Conservation (phyloP, 1,140 invertebrate genomes). For the Anoplolepis gracilipes region DNA sequence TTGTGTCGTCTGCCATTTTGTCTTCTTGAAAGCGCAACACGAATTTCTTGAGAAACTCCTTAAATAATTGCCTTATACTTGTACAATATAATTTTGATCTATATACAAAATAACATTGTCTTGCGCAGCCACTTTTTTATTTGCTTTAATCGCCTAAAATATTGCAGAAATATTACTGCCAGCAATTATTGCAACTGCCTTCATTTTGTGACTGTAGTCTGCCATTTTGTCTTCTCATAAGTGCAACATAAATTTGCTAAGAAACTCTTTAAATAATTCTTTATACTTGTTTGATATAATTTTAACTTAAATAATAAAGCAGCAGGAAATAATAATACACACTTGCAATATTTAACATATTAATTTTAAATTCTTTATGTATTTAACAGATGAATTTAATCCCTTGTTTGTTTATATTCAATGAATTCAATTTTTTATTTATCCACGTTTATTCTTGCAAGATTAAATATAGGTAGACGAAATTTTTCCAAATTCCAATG, state of each 20-base stretch:
- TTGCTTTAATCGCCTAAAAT: conserved; percentile 18
- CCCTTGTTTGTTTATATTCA: background rate
- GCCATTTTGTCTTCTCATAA: conserved; percentile 73
- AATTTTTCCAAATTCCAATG: background rate
- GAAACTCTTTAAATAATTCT: background rate
- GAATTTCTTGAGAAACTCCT: background rate
- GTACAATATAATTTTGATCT: background rate
- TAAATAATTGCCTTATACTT: background rate
- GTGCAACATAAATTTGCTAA: conserved; percentile 1
- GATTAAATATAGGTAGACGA: background rate
- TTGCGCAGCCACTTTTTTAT: background rate
- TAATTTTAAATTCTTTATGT: background rate
- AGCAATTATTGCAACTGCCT: background rate
- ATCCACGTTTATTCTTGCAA: background rate
- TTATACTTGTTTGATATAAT: background rate
- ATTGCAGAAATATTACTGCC: background rate
- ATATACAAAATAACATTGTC: background rate
- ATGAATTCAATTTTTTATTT: background rate
- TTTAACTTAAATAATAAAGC: background rate
- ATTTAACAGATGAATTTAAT: background rate
- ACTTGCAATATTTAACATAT: background rate
- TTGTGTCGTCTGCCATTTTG: too few relatives aligned
- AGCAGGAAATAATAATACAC: background rate
- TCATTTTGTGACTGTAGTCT: conserved; percentile 75
- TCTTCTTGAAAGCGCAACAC: too few relatives aligned